Conservation (phyloP, 2,888 invertebrate species). For the Nowickia ferox region DNA sequence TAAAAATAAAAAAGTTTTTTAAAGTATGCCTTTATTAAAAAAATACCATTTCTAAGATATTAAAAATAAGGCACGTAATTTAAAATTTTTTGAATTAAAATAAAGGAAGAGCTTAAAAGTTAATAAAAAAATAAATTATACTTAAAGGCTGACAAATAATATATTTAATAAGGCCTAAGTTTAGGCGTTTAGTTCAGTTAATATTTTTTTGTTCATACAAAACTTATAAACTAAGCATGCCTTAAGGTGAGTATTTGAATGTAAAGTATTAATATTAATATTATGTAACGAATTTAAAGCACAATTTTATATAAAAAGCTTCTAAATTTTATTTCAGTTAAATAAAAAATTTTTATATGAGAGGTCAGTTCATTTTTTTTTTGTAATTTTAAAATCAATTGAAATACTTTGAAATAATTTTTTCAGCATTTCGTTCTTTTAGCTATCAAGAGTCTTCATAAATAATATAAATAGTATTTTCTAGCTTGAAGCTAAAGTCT, state of each 20-base stretch:
- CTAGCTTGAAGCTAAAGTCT: too few species aligned
- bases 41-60: slow-evolving; percentile 7
- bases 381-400: too few species aligned
- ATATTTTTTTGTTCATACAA: neutral
- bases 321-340: too few species aligned
- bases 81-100: neutral
- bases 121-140: slow-evolving; percentile 24
- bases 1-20: neutral
- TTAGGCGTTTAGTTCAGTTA: slow-evolving; percentile 28
- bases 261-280: neutral
- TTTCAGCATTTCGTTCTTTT: too few species aligned
- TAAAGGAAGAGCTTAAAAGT: neutral
- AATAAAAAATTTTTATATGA: too few species aligned
- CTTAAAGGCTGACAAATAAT: slow-evolving; percentile 24
- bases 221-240: slow-evolving; percentile 20
- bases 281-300: slow-evolving; percentile 56
- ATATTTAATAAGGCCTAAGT: neutral
- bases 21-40: neutral
- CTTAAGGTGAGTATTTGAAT: slow-evolving; percentile 1
- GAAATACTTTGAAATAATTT: too few species aligned
- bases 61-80: neutral
- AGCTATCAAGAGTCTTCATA: too few species aligned
- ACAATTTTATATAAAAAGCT: slow-evolving; percentile 56
- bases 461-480: too few species aligned
- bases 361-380: too few species aligned